Conservation (phyloP, 2,888 invertebrate species). For the Eupithecia pulchellata region DNA sequence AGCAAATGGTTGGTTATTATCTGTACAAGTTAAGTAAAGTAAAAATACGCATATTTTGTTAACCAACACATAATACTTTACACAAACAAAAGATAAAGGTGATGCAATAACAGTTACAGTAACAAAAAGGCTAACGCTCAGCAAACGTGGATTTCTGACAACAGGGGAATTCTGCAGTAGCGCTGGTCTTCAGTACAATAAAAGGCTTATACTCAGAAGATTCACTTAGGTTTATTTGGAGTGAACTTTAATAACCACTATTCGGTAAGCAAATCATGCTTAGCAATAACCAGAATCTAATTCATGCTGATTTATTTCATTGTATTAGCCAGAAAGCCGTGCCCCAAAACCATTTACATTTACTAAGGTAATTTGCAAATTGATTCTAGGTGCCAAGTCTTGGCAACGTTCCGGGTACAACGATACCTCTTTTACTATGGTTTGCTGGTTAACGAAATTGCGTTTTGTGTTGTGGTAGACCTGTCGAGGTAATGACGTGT, state of each 20-base stretch:
- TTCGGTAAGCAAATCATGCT: background rate
- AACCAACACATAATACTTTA: too few relatives aligned
- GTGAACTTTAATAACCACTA: background rate
- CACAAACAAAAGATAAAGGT: background rate
- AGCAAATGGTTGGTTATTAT: background rate
- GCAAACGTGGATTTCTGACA: background rate
- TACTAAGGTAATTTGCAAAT: conserved; percentile 59
- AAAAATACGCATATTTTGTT: background rate
- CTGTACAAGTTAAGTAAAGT: background rate
- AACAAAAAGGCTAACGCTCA: background rate
- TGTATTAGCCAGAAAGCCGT: conserved; percentile 23
- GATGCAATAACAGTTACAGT: too few relatives aligned
- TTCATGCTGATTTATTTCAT: conserved; percentile 20
- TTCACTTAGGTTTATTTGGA: background rate
- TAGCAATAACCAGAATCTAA: conserved; percentile 8
- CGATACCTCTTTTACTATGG: conserved; percentile 21
- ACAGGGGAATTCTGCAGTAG: background rate
- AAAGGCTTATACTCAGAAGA: background rate
- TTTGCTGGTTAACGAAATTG: background rate
- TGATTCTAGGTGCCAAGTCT: conserved; percentile 56
- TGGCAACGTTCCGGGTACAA: conserved; percentile 50
- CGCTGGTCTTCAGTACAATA: background rate
- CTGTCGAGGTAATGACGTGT: background rate
- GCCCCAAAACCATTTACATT: conserved; percentile 36
- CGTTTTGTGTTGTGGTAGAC: conserved; percentile 33